Percentiles rank a stretch among this genome's conserved stretches.
These are phyloP conservation scores for Mylabris sibirica DNA, from an alignment of 2,888 invertebrate species.

Conservation along the genomic window DNA sequence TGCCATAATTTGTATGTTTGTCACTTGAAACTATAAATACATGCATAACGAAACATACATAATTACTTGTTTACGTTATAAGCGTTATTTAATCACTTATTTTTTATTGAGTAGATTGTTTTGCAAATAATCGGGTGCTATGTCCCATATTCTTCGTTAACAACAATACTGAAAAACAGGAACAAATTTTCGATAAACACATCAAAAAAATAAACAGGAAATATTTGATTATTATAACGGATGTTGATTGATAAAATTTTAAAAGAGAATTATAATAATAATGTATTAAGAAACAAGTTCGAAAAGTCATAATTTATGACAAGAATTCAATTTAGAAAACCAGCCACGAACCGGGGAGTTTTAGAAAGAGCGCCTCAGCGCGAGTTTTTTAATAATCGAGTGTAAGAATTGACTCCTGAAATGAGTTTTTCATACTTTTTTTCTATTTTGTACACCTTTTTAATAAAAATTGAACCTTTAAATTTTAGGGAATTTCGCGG, in stretches of 20 bases:
- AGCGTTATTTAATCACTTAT: background rate
- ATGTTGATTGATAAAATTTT: background rate
- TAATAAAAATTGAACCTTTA: no score
- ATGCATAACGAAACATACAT: background rate
- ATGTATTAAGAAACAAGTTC: no score
- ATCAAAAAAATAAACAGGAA: background rate
- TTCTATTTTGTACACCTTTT: no score
- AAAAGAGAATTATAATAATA: background rate
- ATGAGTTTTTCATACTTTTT: no score
- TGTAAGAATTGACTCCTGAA: no score
- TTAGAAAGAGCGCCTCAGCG: no score
- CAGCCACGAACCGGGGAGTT: no score
- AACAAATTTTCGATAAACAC: background rate
- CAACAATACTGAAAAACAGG: background rate
- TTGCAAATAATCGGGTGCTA: background rate
- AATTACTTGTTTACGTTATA: conserved; percentile 4
- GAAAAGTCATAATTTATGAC: no score
- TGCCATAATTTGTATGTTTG: background rate
- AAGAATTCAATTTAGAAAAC: no score
- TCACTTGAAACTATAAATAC: conserved; percentile 1
- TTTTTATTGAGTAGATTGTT: background rate
- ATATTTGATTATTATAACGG: conserved; percentile 5
- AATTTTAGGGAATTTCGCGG: no score
- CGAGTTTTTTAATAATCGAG: no score
- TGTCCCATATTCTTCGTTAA: background rate